Percentiles rank a stretch among this genome's conserved stretches.
Evolutionary conservation across 2,113 vertebrate genomes (phyloP).

Genomic region (Cavia porcellus): DNA sequence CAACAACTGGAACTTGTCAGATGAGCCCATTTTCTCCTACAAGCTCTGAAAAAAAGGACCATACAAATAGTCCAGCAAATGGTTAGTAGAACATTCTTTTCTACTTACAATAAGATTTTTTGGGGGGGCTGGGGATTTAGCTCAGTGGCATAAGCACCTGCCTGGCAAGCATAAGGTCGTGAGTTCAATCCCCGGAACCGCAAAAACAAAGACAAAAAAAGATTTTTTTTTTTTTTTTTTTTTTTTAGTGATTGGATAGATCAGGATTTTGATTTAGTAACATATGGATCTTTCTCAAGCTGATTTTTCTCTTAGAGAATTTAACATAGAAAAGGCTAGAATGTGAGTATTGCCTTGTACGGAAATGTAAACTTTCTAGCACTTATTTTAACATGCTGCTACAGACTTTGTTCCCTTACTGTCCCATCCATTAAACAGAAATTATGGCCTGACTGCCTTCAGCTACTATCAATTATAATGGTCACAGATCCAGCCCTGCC

Average conservation of each 20-base stretch:
- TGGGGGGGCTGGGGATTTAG: too few species aligned
- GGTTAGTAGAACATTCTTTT: constrained; percentile 85
- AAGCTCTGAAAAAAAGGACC: constrained; percentile 37
- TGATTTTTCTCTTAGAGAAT: constrained; percentile 68
- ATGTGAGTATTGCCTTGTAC: constrained; percentile 47
- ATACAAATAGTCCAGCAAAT: constrained; percentile 53
- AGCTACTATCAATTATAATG: constrained; percentile 71
- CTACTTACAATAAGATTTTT: constrained; percentile 16
- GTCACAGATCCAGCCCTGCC: constrained; percentile 46
- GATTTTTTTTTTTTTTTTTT: too few species aligned
- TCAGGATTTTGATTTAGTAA: constrained; percentile 73
- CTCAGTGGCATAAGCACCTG: too few species aligned
- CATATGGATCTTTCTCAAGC: constrained; percentile 50
- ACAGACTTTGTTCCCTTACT: constrained; percentile 72
- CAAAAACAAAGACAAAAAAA: too few species aligned
- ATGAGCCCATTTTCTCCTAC: constrained; percentile 84
- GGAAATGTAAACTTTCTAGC: constrained; percentile 57
- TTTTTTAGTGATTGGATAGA: constrained; percentile 75
- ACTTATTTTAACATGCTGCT: constrained; percentile 73
- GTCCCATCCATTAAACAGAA: constrained; percentile 68
- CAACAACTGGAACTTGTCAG: constrained; percentile 87
- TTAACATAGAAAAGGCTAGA: constrained; percentile 52
- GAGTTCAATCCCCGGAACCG: too few species aligned
- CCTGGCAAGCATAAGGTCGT: too few species aligned
- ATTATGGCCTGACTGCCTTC: constrained; percentile 74